Conservation (phyloP, 2,113 vertebrate genomes). For the Leptobrachium leishanense region DNA sequence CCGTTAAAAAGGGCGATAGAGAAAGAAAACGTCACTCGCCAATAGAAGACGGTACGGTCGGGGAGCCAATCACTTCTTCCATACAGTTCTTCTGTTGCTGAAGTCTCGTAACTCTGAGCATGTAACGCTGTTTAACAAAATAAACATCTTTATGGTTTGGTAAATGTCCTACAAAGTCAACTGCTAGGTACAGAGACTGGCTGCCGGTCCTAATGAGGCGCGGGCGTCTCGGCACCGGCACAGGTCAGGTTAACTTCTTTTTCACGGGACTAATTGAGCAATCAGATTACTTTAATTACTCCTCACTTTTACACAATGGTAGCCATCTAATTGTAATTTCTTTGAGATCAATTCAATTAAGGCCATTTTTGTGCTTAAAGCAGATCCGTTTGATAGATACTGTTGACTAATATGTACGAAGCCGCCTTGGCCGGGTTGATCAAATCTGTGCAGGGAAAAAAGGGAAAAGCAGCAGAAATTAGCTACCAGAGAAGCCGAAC, state of each 20-base stretch:
- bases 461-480: not conserved
- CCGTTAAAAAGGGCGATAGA: too few species aligned
- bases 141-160: too few species aligned
- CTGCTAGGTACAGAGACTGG: too few species aligned
- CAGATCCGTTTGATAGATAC: conserved; percentile 36
- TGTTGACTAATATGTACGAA: not conserved
- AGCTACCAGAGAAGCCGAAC: too few species aligned
- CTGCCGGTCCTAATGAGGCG: too few species aligned
- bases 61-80: too few species aligned
- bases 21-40: too few species aligned
- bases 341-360: conserved; percentile 42
- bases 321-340: conserved; percentile 39
- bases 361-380: conserved; percentile 19
- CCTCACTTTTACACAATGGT: conserved; percentile 38
- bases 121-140: too few species aligned
- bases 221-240: not conserved
- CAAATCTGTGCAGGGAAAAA: not conserved
- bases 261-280: conserved; percentile 38
- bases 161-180: too few species aligned
- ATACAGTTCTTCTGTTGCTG: too few species aligned
- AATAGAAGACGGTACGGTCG: too few species aligned
- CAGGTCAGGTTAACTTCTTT: not conserved
- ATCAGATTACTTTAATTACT: conserved; percentile 49
- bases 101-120: too few species aligned
- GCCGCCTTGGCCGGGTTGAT: not conserved